These are phyloP conservation scores for Drosophila ironensis DNA, from an alignment of 1,140 invertebrate species.

Conservation along the genomic window DNA sequence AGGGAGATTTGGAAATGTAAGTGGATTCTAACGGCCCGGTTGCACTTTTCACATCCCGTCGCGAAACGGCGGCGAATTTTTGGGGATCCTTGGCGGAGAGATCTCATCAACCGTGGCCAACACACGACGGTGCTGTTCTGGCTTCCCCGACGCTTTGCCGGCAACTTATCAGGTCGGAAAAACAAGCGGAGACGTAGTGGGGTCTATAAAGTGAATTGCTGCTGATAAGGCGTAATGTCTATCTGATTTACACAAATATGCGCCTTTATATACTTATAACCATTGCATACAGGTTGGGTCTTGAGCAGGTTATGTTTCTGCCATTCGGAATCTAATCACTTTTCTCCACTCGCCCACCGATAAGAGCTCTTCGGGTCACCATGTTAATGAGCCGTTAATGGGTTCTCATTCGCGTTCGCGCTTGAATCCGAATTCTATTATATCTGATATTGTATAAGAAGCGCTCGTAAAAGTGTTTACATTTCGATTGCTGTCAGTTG, in stretches of 20 bases:
- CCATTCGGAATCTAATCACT: constrained; percentile 23
- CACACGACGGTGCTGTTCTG: constrained; percentile 49
- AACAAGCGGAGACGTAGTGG: constrained; percentile 50
- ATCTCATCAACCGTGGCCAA: constrained; percentile 59
- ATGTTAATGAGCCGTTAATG: constrained; percentile 33
- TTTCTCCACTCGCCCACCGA: constrained; percentile 22
- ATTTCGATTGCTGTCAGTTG: constrained; percentile 9
- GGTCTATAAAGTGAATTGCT: constrained; percentile 57
- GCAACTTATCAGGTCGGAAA: constrained; percentile 60
- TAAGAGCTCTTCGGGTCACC: constrained; percentile 25
- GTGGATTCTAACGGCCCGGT: neutral
- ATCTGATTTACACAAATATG: constrained; percentile 50
- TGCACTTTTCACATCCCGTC: constrained; percentile 50
- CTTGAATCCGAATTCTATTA: neutral
- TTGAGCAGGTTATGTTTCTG: constrained; percentile 36
- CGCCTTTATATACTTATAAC: too few relatives aligned
- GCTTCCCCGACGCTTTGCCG: constrained; percentile 5
- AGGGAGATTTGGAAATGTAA: constrained; percentile 39
- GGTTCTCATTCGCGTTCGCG: neutral
- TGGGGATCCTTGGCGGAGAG: constrained; percentile 1
- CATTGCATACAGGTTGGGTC: constrained; percentile 15
- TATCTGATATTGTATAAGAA: constrained; percentile 1
- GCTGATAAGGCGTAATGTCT: constrained; percentile 59
- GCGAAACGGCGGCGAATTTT: constrained; percentile 19
- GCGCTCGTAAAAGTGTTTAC: constrained; percentile 28